Evolutionary conservation across 2,797 vertebrate genomes (phyloP), one percentile per base, ranked within the genome.

Genomic region (Neopelma chrysocephalum): DNA sequence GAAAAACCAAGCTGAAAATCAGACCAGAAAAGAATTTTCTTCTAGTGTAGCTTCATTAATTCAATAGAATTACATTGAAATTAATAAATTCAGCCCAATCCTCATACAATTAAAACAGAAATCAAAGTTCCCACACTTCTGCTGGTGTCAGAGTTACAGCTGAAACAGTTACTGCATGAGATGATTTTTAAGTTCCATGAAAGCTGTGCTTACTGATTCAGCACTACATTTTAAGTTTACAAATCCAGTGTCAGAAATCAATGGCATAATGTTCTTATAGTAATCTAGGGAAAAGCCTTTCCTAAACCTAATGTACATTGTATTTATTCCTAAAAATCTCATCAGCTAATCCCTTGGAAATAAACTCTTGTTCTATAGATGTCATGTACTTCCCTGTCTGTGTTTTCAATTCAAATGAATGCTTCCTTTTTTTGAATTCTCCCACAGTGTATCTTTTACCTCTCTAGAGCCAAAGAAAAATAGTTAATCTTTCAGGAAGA

Each of bases 251-350:
- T 87, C 79, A 97, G 93, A 97, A 97, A 96, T 97, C 95, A 96
- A 89, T 97, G 94, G 94, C 91, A 93, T 91, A 93, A 94, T 80
- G 79, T 96, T 97, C 97, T 97, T 95, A 95, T 4, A 47, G 77
- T 82, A 94, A 93, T 91, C 95, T 93, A 75, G 85, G 66, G 75
- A 94, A 96, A 96, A 96, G 94, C 88, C 93, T 97, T 96, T 91
- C 89, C 76, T 96, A 96, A 96, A 97, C 83, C 91, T 70, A 56
- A 93, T 85, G 87, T 72, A 69, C 91, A 92, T 94, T 77, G 57
- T 93, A 89, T 83, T 97, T 96, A 91, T 97, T 97, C 91, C 95
- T 86, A 94, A 97, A 90, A 96, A 96, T 90, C 91, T 95, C 96
- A 96, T 94, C 93, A 95, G 79, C 77, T 97, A 97, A 96, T 96